Conservation (phyloP, 92 coral and sea anemone genomes). For the Paragorgia papillata region DNA sequence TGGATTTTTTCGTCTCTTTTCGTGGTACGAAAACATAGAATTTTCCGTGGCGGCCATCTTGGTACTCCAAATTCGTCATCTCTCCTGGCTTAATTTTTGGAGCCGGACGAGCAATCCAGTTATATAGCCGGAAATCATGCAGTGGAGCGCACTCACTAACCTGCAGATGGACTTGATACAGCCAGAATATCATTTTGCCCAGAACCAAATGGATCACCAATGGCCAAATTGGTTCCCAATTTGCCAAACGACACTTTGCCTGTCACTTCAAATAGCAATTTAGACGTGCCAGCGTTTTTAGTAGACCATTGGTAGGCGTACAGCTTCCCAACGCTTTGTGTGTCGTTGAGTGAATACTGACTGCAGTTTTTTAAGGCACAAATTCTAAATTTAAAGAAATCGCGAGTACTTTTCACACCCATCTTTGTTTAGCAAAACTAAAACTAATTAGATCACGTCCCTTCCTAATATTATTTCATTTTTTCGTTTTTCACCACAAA, state of each 20-base stretch:
- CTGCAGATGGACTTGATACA: constrained; percentile 75
- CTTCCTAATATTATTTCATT: too few species aligned
- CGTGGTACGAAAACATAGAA: too few species aligned
- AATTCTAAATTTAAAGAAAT: constrained; percentile 47
- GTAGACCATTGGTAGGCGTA: constrained; percentile 63
- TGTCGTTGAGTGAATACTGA: constrained; percentile 74
- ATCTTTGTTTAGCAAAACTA: background rate
- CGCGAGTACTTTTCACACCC: background rate
- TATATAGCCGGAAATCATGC: too few species aligned
- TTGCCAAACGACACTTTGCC: constrained; percentile 79
- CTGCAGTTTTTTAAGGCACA: constrained; percentile 76
- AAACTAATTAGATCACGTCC: too few species aligned
- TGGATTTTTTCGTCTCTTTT: too few species aligned
- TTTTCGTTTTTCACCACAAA: too few species aligned
- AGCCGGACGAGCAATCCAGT: too few species aligned
- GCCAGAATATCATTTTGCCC: constrained; percentile 59
- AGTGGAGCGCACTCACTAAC: constrained; percentile 71
- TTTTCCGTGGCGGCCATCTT: too few species aligned
- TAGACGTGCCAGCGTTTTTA: constrained; percentile 10
- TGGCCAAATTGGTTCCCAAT: constrained; percentile 77
- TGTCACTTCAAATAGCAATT: constrained; percentile 63
- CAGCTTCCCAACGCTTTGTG: constrained; percentile 83
- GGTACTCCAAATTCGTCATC: too few species aligned
- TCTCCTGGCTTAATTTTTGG: too few species aligned
- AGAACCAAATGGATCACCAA: constrained; percentile 71